Conservation (phyloP, 2,113 vertebrate genomes). For the Gallinago undulata region DNA sequence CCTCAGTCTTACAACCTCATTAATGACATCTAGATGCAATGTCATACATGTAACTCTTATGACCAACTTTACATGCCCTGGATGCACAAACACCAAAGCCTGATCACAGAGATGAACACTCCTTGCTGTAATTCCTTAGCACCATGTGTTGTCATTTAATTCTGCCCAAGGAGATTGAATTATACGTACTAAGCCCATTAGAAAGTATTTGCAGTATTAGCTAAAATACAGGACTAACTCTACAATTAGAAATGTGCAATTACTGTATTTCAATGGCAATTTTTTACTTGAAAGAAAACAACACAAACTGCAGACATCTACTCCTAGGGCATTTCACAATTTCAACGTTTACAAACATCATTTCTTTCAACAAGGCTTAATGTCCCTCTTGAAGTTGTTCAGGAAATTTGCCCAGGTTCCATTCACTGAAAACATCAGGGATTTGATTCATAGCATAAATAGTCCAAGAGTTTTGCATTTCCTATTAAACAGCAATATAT, state of each 20-base stretch:
- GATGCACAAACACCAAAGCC: neutral
- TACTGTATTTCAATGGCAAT: neutral
- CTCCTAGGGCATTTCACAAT: neutral
- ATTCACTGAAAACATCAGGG: neutral
- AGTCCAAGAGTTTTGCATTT: neutral
- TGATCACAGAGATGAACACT: neutral
- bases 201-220: neutral
- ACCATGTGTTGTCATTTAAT: neutral
- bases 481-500: neutral
- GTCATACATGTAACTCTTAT: neutral
- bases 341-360: neutral
- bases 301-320: neutral
- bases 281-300: constrained; percentile 1
- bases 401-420: neutral
- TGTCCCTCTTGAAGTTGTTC: neutral
- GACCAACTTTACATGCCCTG: neutral
- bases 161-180: neutral
- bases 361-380: neutral
- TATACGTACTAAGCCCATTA: neutral
- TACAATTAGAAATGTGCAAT: neutral
- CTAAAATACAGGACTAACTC: neutral
- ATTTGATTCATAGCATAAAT: neutral
- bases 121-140: neutral
- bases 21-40: neutral
- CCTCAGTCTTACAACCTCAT: neutral